These are phyloP conservation scores for Myotis lucifugus DNA, from an alignment of 2,113 vertebrate genomes.

Conservation along the genomic window DNA sequence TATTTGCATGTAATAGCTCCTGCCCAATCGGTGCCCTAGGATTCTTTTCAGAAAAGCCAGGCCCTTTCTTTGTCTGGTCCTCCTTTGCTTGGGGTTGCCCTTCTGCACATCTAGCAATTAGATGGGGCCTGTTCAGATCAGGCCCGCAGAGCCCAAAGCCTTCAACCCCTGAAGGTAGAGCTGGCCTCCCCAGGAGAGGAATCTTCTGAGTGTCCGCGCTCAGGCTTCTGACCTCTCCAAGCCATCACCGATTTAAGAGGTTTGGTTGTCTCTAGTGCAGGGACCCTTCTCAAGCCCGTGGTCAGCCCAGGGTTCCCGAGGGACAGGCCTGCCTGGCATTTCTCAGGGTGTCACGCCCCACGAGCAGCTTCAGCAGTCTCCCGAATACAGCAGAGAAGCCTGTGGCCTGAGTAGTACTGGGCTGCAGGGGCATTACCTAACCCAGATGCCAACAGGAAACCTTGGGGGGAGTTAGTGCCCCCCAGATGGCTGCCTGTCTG, in stretches of 20 bases:
- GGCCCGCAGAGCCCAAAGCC: not conserved
- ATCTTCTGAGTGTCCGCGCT: not conserved
- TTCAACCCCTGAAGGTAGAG: not conserved
- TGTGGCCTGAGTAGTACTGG: not conserved
- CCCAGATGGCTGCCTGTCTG: not conserved
- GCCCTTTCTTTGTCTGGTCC: conserved; percentile 55
- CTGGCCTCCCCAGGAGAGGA: not conserved
- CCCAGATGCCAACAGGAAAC: not conserved
- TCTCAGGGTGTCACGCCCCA: no score
- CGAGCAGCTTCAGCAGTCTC: not conserved
- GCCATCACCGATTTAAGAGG: not conserved
- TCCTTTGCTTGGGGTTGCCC: not conserved
- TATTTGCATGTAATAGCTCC: conserved; percentile 74
- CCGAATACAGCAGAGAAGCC: not conserved
- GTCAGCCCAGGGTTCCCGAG: not conserved
- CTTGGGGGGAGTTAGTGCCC: no score
- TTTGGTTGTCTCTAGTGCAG: not conserved
- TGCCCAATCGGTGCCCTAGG: not conserved
- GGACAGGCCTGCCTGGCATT: rapidly evolving
- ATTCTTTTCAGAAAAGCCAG: conserved; percentile 35
- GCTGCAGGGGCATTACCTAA: not conserved
- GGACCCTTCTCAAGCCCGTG: not conserved
- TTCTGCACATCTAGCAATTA: not conserved
- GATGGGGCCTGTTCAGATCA: not conserved
- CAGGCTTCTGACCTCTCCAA: not conserved